Percentiles rank a stretch among this genome's conserved stretches.
phyloP scores from a whole-genome alignment of 2,113 vertebrate species.

The Melierax canorus region DNA sequence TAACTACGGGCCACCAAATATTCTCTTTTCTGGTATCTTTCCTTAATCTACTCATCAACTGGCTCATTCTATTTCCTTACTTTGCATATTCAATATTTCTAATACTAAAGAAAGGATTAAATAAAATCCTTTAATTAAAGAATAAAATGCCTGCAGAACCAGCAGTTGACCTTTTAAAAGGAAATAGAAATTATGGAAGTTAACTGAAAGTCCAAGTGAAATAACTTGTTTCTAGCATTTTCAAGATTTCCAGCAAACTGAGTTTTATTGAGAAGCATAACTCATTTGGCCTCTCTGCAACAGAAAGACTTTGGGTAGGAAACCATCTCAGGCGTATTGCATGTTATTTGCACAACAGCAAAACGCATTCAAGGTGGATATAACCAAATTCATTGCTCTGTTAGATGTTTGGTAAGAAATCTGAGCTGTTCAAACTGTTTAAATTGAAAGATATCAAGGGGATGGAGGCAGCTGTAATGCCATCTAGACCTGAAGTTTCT shows the following conservation, averaged over 20 bases:
- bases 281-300: neutral
- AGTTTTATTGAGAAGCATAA: neutral
- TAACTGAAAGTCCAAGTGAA: neutral
- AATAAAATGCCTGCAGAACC: neutral
- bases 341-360: neutral
- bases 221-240: neutral
- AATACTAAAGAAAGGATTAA: neutral
- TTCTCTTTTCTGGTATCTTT: neutral
- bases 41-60: neutral
- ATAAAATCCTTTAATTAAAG: neutral
- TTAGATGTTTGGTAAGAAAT: neutral
- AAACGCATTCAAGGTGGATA: neutral
- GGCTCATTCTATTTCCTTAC: neutral
- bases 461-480: neutral
- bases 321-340: rapidly evolving
- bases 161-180: neutral
- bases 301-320: neutral
- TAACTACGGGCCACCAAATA: neutral
- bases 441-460: neutral
- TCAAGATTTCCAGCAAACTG: neutral
- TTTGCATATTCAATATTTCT: neutral
- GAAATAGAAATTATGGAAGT: neutral
- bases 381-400: neutral
- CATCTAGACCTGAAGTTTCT: neutral
- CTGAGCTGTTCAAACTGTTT: neutral